Evolutionary conservation across 2,797 vertebrate genomes (phyloP).

Genomic region (Gymnothorax javanicus): DNA sequence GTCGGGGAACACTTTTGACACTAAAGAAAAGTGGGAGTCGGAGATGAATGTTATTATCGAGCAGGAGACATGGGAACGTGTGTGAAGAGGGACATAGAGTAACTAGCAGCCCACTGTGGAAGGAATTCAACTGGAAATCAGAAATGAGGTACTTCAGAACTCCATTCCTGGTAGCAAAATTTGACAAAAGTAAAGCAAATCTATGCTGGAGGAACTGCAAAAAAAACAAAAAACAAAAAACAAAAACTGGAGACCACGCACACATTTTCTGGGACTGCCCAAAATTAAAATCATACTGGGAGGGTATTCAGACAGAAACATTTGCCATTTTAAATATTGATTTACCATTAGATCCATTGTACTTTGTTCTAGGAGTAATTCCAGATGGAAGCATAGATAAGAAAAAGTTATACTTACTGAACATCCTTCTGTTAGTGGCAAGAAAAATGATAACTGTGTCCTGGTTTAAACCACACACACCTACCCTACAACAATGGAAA

Average conservation of each 20-base stretch:
- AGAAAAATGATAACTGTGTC: not conserved
- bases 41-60: not conserved
- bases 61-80: not conserved
- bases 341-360: not conserved
- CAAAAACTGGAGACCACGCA: too few species aligned
- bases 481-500: slow-evolving; percentile 6
- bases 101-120: not conserved
- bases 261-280: too few species aligned
- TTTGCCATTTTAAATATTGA: slow-evolving; percentile 2
- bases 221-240: too few species aligned
- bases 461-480: not conserved
- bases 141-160: not conserved
- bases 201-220: too few species aligned
- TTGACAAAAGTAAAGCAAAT: too few species aligned
- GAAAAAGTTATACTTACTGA: not conserved
- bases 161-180: not conserved
- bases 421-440: not conserved
- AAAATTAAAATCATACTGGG: too few species aligned
- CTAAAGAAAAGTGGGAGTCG: too few species aligned
- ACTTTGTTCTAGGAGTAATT: not conserved
- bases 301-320: too few species aligned
- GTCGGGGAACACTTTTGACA: too few species aligned
- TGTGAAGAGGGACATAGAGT: not conserved
- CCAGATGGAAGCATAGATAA: not conserved
- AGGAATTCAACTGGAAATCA: not conserved